A percentile compares a stretch with the other conserved stretches of the same genome.
These are phyloP conservation scores for Lutraria lutraria DNA, from an alignment of 2,888 invertebrate genomes.

Conservation along the genomic window DNA sequence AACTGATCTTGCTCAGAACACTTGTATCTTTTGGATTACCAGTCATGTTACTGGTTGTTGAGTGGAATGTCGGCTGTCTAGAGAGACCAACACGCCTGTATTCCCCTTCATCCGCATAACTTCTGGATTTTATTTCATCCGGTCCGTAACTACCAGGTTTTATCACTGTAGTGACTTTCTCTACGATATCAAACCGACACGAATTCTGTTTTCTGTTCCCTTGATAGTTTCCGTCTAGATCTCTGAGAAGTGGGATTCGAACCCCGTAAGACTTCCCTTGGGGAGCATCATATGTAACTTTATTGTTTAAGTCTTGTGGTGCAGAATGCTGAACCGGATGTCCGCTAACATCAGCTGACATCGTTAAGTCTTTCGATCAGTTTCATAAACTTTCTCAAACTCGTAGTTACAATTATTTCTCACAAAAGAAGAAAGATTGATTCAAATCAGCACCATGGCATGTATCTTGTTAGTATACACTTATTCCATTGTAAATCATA, in stretches of 20 bases:
- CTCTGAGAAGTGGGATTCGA: slow-evolving; percentile 57
- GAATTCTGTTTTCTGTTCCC: slow-evolving; percentile 36
- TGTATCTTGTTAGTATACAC: background rate
- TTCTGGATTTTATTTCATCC: slow-evolving; percentile 19
- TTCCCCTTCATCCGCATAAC: background rate
- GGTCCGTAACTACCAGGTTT: slow-evolving; percentile 59
- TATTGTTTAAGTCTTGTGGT: background rate
- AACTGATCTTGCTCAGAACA: slow-evolving; percentile 49
- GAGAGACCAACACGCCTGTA: slow-evolving; percentile 33
- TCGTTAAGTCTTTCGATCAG: background rate
- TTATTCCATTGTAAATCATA: background rate
- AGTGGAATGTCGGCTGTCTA: slow-evolving; percentile 64
- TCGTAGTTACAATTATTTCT: background rate
- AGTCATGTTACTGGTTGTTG: background rate
- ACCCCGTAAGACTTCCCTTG: slow-evolving; percentile 38
- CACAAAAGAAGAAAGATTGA: background rate
- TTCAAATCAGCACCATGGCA: background rate
- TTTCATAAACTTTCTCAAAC: background rate
- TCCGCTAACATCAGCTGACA: slow-evolving; percentile 54
- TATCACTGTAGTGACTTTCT: slow-evolving; percentile 61
- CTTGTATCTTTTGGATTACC: slow-evolving; percentile 26
- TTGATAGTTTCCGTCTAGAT: slow-evolving; percentile 53
- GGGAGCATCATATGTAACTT: background rate
- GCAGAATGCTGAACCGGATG: slow-evolving; percentile 46
- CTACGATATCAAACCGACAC: slow-evolving; percentile 68